Evolutionary conservation across 2,888 invertebrate species (phyloP), one percentile per base, ranked within the genome.

Genomic region (Heliconius ismenius): DNA sequence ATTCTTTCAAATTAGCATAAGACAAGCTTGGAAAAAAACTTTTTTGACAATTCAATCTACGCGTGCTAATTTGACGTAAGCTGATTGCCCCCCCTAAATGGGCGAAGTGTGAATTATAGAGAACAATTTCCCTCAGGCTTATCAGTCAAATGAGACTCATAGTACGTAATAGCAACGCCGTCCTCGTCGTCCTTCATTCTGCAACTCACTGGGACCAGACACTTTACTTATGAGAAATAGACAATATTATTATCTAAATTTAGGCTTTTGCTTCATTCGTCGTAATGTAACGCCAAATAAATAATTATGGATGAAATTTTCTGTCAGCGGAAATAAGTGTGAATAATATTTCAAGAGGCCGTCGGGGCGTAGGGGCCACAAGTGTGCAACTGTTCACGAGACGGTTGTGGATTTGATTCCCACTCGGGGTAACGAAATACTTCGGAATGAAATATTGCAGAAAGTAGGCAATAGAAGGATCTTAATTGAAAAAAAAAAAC

Each of bases 41-140:
- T 84, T 81, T 80, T 81, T 81, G 83, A 84, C 83, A 84, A 84
- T 85, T 84, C 86, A 85, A 86, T 86, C 84, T 83, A 84, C 83
- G 84, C 83, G 85, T 84, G 85, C 84, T 83, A 85, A 86, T 85
- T 85, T 83, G 75, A 69, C 43, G 63, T 60, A 73, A 73, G 78
- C 76, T 75, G 77, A 36, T 77, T 79, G 76, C 78, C 78, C 78
- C 77, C 39, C 76, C 79, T 68, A 76, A 81, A 81, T 80, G 78
- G 80, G 75, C 75, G 64, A 69, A 78, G 74, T 68, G 76, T 74
- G 78, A 77, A 77, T 74, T 77, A 74, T 74, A 70, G 43, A 74
- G 64, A 65, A 78, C 62, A 73, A 62, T 62, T 39, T 62, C 60
- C 36, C 26, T 18, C 26, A 63, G 62, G 58, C 70, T 62, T 73